phyloP scores from a whole-genome alignment of 1,140 invertebrate genomes.

The Oscheius sp. region DNA sequence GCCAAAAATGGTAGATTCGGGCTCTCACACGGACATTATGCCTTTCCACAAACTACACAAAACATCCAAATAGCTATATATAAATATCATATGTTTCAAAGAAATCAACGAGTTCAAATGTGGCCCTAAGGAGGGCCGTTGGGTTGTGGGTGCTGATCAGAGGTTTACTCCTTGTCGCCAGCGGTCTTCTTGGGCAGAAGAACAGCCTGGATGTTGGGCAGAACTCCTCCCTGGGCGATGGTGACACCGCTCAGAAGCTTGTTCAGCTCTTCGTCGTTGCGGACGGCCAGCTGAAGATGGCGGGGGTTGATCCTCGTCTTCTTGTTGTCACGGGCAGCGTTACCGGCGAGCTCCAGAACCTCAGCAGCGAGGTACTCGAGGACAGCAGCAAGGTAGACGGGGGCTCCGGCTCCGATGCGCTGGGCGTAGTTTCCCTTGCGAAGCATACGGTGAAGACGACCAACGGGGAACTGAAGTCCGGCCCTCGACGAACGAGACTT shows the following conservation, averaged over 20 bases:
- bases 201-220: constrained; percentile 76
- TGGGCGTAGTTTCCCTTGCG: constrained; percentile 72
- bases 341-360: constrained; percentile 69
- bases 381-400: constrained; percentile 72
- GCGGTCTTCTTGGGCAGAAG: constrained; percentile 73
- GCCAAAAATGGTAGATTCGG: too few species aligned
- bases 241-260: constrained; percentile 76
- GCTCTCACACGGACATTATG: too few species aligned
- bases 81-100: too few species aligned
- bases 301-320: constrained; percentile 65
- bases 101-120: too few species aligned
- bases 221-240: constrained; percentile 78
- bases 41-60: too few species aligned
- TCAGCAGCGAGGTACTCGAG: constrained; percentile 67
- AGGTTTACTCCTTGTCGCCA: too few species aligned
- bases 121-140: too few species aligned
- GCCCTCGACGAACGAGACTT: constrained; percentile 70
- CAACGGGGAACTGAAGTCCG: constrained; percentile 73
- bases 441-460: constrained; percentile 71
- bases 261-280: constrained; percentile 81
- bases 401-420: constrained; percentile 71
- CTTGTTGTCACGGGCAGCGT: constrained; percentile 71
- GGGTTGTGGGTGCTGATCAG: too few species aligned
- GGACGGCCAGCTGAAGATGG: constrained; percentile 70
- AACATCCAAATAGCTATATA: too few species aligned